phyloP scores from a whole-genome alignment of 1,140 invertebrate genomes.

The Cheumatopsyche charites region DNA sequence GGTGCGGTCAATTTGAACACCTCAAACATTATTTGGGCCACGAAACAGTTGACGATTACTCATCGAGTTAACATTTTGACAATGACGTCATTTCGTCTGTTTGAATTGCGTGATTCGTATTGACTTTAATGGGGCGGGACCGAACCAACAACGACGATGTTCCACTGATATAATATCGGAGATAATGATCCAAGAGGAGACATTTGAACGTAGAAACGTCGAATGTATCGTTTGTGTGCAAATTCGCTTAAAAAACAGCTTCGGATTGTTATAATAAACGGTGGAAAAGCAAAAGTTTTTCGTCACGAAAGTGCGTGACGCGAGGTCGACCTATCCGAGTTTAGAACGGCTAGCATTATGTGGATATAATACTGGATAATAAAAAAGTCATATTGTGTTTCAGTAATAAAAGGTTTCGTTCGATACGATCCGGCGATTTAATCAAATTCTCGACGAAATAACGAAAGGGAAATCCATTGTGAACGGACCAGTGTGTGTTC shows the following conservation, averaged over 20 bases:
- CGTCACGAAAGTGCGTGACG: conserved; percentile 19
- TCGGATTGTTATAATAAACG: too few species aligned
- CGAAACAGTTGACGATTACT: conserved; percentile 4
- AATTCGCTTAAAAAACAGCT: too few species aligned
- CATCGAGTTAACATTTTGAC: conserved; percentile 2
- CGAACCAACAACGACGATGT: conserved; percentile 6
- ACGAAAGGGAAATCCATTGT: conserved; percentile 11
- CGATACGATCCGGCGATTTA: conserved; percentile 12
- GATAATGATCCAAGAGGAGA: background rate
- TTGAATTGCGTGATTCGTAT: conserved; percentile 25
- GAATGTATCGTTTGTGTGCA: too few species aligned
- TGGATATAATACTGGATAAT: too few species aligned
- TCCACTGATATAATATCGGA: conserved; percentile 12
- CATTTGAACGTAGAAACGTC: background rate
- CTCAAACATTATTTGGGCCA: conserved; percentile 1
- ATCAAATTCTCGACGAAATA: background rate
- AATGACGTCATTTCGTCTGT: conserved; percentile 12
- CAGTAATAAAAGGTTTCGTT: conserved; percentile 18
- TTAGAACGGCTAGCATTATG: too few species aligned
- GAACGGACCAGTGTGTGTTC: background rate
- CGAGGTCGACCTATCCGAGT: background rate
- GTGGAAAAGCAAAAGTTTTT: background rate
- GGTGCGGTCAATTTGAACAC: conserved; percentile 26
- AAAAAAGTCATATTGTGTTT: background rate
- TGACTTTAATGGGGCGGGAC: conserved; percentile 6